phyloP scores from a whole-genome alignment of 2,888 invertebrate genomes.

The Macaria liturata region DNA sequence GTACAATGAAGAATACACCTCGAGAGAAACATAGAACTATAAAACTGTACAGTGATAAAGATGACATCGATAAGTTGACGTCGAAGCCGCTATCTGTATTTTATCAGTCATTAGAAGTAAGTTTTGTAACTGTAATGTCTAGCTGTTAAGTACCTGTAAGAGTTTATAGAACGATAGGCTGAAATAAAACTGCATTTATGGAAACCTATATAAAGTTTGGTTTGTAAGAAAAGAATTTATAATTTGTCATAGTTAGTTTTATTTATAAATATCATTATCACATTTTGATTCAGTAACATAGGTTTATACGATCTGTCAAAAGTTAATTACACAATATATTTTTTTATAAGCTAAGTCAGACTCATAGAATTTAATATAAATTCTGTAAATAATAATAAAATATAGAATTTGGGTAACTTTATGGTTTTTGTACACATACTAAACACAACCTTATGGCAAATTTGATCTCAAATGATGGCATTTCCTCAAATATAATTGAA shows the following conservation, averaged over 20 bases:
- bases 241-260: conserved; percentile 20
- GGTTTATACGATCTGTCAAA: conserved; percentile 64
- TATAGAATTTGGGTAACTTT: conserved; percentile 75
- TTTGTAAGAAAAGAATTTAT: too few species aligned
- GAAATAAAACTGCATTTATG: too few species aligned
- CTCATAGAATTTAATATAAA: conserved; percentile 80
- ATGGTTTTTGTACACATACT: conserved; percentile 72
- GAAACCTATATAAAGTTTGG: too few species aligned
- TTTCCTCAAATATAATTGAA: conserved; percentile 53
- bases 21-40: conserved; percentile 43
- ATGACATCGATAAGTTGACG: conserved; percentile 1
- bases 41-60: conserved; percentile 5
- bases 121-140: conserved; percentile 10
- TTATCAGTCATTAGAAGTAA: conserved; percentile 7
- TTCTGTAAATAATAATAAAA: conserved; percentile 61
- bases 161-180: too few species aligned
- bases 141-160: not conserved
- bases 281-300: conserved; percentile 67
- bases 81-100: conserved; percentile 12
- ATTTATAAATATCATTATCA: conserved; percentile 77
- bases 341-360: conserved; percentile 67
- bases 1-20: conserved; percentile 59
- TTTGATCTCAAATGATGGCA: conserved; percentile 67
- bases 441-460: conserved; percentile 79
- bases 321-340: conserved; percentile 62